Evolutionary conservation across 2,888 invertebrate genomes (phyloP).

Genomic region (Metacarcinus magister): DNA sequence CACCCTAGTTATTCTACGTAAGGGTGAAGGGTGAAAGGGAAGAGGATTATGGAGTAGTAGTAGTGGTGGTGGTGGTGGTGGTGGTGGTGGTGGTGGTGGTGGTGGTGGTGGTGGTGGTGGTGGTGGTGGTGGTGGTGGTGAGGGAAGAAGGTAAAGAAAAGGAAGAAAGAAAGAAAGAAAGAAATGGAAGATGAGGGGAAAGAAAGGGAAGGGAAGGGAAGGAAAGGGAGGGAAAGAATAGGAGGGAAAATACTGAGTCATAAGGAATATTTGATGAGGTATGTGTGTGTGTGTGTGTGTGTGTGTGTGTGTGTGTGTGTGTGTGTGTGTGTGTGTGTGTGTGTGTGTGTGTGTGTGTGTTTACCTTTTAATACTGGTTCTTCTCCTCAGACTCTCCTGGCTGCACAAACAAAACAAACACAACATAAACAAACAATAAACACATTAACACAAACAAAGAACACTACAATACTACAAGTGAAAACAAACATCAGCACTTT

Average conservation of each 20-base stretch:
- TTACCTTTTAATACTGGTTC: conserved; percentile 7
- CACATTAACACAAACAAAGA: background rate
- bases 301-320: background rate
- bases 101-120: too few relatives aligned
- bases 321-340: conserved; percentile 39
- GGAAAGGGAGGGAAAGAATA: conserved; percentile 6
- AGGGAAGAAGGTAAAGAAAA: background rate
- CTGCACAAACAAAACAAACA: background rate
- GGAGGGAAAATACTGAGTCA: conserved; percentile 5
- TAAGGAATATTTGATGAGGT: background rate
- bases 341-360: conserved; percentile 36
- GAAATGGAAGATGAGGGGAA: background rate
- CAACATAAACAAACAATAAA: background rate
- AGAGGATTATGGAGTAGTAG: background rate
- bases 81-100: background rate
- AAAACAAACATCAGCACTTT: background rate
- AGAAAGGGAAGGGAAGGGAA: background rate
- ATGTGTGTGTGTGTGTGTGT: too few relatives aligned
- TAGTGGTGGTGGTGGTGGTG: background rate
- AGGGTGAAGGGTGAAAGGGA: background rate
- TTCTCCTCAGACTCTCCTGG: conserved; percentile 9
- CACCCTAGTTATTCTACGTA: too few relatives aligned
- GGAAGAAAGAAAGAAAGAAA: background rate
- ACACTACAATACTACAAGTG: background rate
- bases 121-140: background rate